phyloP scores from a whole-genome alignment of 2,888 invertebrate species.

The Heliconius ismenius region DNA sequence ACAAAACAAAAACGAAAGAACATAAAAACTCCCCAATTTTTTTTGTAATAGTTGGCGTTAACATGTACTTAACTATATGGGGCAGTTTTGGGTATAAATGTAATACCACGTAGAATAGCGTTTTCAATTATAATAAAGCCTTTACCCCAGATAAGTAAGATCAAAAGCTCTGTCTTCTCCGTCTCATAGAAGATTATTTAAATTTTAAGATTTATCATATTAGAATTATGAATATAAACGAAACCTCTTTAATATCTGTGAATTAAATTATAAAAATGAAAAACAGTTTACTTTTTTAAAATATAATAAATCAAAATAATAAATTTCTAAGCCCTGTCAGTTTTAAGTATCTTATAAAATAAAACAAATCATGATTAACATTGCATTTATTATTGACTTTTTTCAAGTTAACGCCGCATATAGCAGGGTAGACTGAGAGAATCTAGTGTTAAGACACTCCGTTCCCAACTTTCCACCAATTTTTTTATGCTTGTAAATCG shows the following conservation, averaged over 20 bases:
- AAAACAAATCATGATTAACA: too few relatives aligned
- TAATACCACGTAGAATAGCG: neutral
- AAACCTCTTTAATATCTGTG: neutral
- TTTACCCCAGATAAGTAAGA: neutral
- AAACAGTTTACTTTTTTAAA: neutral
- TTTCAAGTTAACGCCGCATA: too few relatives aligned
- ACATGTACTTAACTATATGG: neutral
- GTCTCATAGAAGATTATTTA: neutral
- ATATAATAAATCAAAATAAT: neutral
- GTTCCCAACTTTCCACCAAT: neutral
- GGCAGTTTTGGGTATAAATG: neutral
- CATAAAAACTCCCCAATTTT: too few relatives aligned
- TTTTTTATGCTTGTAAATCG: neutral
- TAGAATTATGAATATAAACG: neutral
- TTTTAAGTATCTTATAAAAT: neutral
- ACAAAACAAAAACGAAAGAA: too few relatives aligned
- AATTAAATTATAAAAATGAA: too few relatives aligned
- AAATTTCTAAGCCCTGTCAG: neutral
- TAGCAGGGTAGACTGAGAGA: too few relatives aligned
- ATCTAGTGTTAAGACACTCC: too few relatives aligned
- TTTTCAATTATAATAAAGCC: neutral
- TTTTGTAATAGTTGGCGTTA: too few relatives aligned
- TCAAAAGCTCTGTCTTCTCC: neutral
- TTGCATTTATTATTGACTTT: too few relatives aligned
- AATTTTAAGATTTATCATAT: neutral